Percentiles rank a stretch among this genome's conserved stretches.
These are phyloP conservation scores for Hippolais icterina DNA, from an alignment of 2,113 vertebrate species.

Conservation along the genomic window DNA sequence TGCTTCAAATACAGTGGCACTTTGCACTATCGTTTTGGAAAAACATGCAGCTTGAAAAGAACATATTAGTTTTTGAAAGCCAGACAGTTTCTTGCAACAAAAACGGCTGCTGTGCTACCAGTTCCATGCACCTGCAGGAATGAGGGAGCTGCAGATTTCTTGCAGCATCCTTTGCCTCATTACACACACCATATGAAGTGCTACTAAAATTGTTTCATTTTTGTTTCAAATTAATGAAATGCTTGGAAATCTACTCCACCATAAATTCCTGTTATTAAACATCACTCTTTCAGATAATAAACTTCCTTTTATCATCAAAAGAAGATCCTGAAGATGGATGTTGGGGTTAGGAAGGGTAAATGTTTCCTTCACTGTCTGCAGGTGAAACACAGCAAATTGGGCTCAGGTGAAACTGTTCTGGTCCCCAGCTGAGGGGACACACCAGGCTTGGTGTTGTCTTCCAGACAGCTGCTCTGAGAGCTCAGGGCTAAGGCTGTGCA, in stretches of 20 bases:
- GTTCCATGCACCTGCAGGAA: not conserved
- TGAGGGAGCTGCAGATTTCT: not conserved
- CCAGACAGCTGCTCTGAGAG: not conserved
- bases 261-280: not conserved
- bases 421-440: not conserved
- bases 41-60: not conserved
- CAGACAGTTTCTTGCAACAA: not conserved
- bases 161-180: not conserved
- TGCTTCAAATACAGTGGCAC: not conserved
- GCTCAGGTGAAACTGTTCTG: fast-evolving
- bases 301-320: not conserved
- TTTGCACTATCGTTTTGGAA: not conserved
- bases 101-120: not conserved
- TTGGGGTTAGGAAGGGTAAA: too few species aligned
- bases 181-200: not conserved
- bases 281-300: not conserved
- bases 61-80: not conserved
- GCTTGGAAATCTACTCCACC: not conserved
- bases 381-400: fast-evolving
- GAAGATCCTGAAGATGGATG: not conserved
- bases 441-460: not conserved
- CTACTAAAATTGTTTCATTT: not conserved
- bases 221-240: not conserved
- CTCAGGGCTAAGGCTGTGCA: not conserved
- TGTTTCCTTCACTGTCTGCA: not conserved